Evolutionary conservation across 2,888 invertebrate genomes (phyloP), one percentile per base, ranked within the genome.

Genomic region (Dioctria linearis): DNA sequence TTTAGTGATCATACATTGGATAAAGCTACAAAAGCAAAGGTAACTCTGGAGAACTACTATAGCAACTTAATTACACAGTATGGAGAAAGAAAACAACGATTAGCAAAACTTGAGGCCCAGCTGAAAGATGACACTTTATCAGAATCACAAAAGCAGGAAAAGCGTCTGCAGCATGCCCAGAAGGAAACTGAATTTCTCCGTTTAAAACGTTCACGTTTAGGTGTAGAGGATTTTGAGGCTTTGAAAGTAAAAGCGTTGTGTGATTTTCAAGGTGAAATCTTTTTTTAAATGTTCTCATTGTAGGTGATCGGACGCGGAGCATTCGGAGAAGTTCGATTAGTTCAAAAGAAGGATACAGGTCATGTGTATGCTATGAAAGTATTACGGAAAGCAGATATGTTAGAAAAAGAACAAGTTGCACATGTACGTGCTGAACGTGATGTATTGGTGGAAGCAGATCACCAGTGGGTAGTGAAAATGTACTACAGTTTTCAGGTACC

Each of bases 351-450:
- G 90, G 99, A 99, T 89, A 99, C 99, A 2, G 99, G 99, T 4
- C 99, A 99, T 90, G 97, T 99, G 76, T 99, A 99, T 90, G 99
- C 99, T 57, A 99, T 99, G 99, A 99, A 99, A 90, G 99, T 99
- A 87, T 93, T 99, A 80, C 93, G 98, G 83, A 99, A 99, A 89
- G 96, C 97, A 4, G 99, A 99, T 88, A 99, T 99, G 99, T 91
- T 99, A 80, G 99, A 99, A 88, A 99, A 99, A 88, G 99, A 99
- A 90, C 99, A 99, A 91, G 94, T 94, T 84, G 98, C 98, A 6
- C 98, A 99, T 89, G 98, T 99, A 13, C 92, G 99, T 83, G 99
- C 99, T 2, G 99, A 99, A 90, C 92, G 99, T 82, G 99, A 99
- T 90, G 96, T 99, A 83, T 91, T 99, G 78, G 99, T 99, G 37